These are phyloP conservation scores for Trachelus troglodyta DNA, from an alignment of 2,888 invertebrate species.

Conservation along the genomic window DNA sequence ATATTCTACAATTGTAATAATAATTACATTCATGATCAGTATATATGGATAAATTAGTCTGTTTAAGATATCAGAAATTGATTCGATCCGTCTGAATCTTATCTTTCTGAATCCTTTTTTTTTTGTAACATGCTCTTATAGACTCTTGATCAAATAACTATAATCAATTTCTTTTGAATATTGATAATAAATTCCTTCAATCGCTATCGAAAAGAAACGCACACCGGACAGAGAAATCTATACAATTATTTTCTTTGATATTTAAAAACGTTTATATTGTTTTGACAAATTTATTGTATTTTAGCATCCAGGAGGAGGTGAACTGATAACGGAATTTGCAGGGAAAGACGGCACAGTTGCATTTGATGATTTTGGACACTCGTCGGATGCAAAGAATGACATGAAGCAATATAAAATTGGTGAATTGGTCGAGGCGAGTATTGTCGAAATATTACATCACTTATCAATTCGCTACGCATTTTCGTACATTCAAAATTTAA, in stretches of 20 bases:
- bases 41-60: not conserved
- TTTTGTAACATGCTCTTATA: too few relatives aligned
- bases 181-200: not conserved
- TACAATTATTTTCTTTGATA: not conserved
- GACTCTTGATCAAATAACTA: not conserved
- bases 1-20: not conserved
- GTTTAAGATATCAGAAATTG: not conserved
- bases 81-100: not conserved
- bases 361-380: conserved; percentile 77
- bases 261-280: not conserved
- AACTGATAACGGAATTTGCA: conserved; percentile 73
- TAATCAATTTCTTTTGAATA: not conserved
- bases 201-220: not conserved
- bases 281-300: conserved; percentile 23
- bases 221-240: not conserved
- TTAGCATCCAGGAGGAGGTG: conserved; percentile 79
- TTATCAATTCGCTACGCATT: not conserved
- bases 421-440: conserved; percentile 71
- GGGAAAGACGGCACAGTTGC: conserved; percentile 76
- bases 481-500: not conserved
- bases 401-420: conserved; percentile 76
- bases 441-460: not conserved
- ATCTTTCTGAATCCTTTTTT: too few relatives aligned
- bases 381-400: conserved; percentile 72
- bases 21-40: not conserved